phyloP scores from a whole-genome alignment of 2,888 invertebrate species.

The Magallana nippona region DNA sequence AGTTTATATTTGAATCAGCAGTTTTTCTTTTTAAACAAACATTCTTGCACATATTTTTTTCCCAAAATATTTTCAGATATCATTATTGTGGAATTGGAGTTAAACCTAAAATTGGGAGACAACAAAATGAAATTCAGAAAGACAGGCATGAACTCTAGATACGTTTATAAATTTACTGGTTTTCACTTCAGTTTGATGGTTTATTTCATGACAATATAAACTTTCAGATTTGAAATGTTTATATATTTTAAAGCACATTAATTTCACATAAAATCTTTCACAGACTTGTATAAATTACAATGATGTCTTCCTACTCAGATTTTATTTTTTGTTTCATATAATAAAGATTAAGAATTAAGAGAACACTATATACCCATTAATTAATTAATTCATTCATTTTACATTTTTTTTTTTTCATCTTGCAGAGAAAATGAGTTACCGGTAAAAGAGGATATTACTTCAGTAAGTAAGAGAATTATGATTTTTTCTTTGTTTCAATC shows the following conservation, averaged over 20 bases:
- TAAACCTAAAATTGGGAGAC: not conserved
- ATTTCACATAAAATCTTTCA: too few species aligned
- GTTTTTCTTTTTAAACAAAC: too few species aligned
- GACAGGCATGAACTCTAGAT: not conserved
- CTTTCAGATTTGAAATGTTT: too few species aligned
- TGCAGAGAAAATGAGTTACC: not conserved
- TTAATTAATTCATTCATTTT: too few species aligned
- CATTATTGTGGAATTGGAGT: conserved; percentile 42
- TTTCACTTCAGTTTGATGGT: not conserved
- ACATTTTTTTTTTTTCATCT: not conserved
- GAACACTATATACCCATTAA: too few species aligned
- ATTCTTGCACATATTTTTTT: not conserved
- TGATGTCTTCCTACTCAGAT: not conserved
- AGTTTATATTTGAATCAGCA: too few species aligned
- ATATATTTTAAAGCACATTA: too few species aligned
- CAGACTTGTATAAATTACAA: too few species aligned
- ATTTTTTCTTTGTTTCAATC: too few species aligned
- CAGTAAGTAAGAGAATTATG: not conserved
- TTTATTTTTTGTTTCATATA: not conserved
- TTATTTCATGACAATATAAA: not conserved
- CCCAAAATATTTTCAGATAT: conserved; percentile 22
- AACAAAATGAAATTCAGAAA: not conserved
- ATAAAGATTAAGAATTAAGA: too few species aligned
- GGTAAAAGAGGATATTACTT: not conserved
- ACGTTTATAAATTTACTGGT: too few species aligned